A percentile compares a stretch with the other conserved stretches of the same genome.
These are phyloP conservation scores for Poicephalus gulielmi DNA, from an alignment of 2,113 vertebrate genomes.

Conservation along the genomic window DNA sequence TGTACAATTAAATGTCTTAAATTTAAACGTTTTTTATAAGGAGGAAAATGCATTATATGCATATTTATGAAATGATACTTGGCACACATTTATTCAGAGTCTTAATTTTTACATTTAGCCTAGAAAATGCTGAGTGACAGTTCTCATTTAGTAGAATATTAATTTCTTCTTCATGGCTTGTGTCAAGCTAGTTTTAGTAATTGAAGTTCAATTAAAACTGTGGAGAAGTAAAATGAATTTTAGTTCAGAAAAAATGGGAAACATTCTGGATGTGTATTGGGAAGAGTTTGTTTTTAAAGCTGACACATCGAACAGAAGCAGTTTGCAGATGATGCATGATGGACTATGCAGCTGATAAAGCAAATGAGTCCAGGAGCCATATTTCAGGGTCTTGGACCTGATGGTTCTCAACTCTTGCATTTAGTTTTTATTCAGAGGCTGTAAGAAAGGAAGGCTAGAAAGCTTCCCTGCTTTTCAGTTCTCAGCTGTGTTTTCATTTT, in stretches of 20 bases:
- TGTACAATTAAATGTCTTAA: conserved; percentile 21
- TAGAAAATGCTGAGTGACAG: conserved; percentile 64
- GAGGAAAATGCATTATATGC: conserved; percentile 48
- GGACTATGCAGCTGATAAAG: not conserved
- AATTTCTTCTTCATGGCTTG: conserved; percentile 53
- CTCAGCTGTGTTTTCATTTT: not conserved
- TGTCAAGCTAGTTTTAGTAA: conserved; percentile 59
- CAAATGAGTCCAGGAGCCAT: not conserved
- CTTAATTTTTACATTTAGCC: conserved; percentile 64
- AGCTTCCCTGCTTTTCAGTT: not conserved
- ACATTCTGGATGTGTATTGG: not conserved
- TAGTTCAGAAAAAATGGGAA: not conserved
- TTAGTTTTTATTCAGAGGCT: not conserved
- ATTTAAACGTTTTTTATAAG: not conserved
- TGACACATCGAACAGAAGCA: not conserved
- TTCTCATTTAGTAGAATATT: conserved; percentile 59
- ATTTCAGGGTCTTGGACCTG: not conserved
- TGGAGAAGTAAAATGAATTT: conserved; percentile 19
- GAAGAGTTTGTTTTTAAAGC: not conserved
- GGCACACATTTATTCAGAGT: conserved; percentile 59
- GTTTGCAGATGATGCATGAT: not conserved
- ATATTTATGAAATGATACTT: conserved; percentile 60
- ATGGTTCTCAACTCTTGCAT: not conserved
- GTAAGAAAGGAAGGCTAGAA: not conserved
- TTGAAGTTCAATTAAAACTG: conserved; percentile 57